Base-by-base conservation (phyloP, 92 coral and sea anemone genomes). In the Zoanthus gigantus region DNA sequence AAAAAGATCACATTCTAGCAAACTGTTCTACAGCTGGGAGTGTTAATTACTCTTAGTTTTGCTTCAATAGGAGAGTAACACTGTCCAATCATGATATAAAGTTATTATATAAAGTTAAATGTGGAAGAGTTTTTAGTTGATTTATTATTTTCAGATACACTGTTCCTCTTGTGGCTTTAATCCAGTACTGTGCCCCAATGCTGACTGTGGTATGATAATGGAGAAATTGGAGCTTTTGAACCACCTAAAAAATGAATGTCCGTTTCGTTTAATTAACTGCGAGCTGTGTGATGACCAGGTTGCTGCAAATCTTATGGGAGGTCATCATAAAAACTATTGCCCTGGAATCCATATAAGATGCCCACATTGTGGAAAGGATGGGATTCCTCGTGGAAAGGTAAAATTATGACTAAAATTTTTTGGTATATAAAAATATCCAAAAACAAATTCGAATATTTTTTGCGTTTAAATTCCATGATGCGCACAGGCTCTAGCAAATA, bases 351-450 rank as follows among this genome's bases (percentile, higher is more conserved):
- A 34, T 17, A 29, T 79, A 7, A 17, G 9, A 60, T 79, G 84
- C 48, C 57, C 4, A 0, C 32, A 60, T 46, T 79, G 84, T 23
- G 16, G 6, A 7, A 79, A 79, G 56, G 44, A 15, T 37, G 54
- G 34, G 9, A 79, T 79, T 42, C 84, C 72, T 37, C 84, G 84
- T 44, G 73, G 84, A 61, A 79, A 79, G 84, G 84, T 79, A 37
- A 37, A 37, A 37, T 37, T 37, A 37, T 37, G 2, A 37, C 42
- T 37, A 37, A 37, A 4, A 2, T 37, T 37, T 37, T 37, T 37
- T 4, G 42, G 42, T 37, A 4, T 37, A 37, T 2, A 37, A 37
- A 37, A 37, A 37, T 37, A 37, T 37, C 42, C 42, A 37, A 37
- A 37, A 37, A 37, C 42, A 37, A 37, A 37, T 0, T 37, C 4